phyloP scores from a whole-genome alignment of 2,797 vertebrate genomes.

The Remorina albescens region DNA sequence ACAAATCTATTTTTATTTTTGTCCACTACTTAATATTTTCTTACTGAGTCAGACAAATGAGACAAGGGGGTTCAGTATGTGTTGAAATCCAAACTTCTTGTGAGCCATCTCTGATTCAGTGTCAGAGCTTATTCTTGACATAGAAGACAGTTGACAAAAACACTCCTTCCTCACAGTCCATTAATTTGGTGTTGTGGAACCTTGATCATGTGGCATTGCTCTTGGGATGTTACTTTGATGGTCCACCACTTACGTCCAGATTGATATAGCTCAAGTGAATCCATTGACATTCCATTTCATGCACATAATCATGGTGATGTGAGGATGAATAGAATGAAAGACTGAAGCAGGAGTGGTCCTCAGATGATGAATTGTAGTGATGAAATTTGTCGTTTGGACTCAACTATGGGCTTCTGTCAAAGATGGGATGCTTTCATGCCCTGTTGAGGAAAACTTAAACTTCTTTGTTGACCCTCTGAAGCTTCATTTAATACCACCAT shows the following conservation, averaged over 20 bases:
- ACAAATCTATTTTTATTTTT: slow-evolving; percentile 4
- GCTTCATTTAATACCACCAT: background rate
- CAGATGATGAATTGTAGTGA: background rate
- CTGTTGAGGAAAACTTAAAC: background rate
- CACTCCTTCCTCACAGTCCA: background rate
- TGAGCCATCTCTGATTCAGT: background rate
- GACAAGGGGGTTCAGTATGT: no score
- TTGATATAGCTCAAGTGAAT: background rate
- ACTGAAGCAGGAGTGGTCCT: background rate
- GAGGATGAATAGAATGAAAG: background rate
- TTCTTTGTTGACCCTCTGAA: background rate
- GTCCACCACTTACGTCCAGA: background rate
- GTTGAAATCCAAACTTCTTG: slow-evolving; percentile 3
- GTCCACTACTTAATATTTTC: background rate
- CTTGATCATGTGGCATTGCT: background rate
- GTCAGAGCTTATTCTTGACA: background rate
- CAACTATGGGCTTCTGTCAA: background rate
- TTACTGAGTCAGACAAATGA: slow-evolving; percentile 14
- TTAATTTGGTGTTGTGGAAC: background rate
- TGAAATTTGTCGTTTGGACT: background rate
- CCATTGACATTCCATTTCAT: background rate
- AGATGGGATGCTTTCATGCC: background rate
- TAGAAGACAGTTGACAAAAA: slow-evolving; percentile 4
- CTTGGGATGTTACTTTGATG: background rate
- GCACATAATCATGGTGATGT: background rate